Conservation (phyloP, 2,888 invertebrate genomes). For the Melipona beecheii region DNA sequence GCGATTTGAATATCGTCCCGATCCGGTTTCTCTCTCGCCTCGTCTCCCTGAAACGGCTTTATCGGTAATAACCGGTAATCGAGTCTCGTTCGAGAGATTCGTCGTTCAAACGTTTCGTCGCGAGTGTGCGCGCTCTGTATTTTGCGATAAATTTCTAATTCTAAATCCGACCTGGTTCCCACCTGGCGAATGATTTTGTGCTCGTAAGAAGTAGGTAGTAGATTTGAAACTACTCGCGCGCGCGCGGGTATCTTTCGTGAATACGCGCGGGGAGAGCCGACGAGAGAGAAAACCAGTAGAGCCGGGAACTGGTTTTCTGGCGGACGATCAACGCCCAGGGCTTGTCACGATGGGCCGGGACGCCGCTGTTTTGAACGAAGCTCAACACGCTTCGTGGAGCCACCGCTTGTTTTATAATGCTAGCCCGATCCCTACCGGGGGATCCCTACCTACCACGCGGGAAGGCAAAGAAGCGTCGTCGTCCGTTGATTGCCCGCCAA, state of each 20-base stretch:
- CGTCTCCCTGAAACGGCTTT: slow-evolving; percentile 50
- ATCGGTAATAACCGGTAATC: slow-evolving; percentile 73
- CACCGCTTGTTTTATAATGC: slow-evolving; percentile 55
- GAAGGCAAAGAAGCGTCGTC: slow-evolving; percentile 39
- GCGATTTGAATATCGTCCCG: slow-evolving; percentile 51
- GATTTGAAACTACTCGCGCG: neutral
- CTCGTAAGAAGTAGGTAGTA: too few species aligned
- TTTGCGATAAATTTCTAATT: neutral
- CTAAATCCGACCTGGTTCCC: neutral
- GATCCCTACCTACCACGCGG: slow-evolving; percentile 10
- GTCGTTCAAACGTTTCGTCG: neutral
- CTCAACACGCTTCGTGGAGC: slow-evolving; percentile 55
- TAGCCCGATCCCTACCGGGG: slow-evolving; percentile 42
- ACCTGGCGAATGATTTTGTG: too few species aligned
- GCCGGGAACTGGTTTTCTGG: slow-evolving; percentile 73
- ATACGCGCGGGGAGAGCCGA: slow-evolving; percentile 32
- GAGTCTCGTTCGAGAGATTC: slow-evolving; percentile 29
- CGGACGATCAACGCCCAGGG: slow-evolving; percentile 73
- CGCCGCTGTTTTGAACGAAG: slow-evolving; percentile 63
- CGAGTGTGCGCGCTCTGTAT: neutral
- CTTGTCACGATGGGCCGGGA: slow-evolving; percentile 72
- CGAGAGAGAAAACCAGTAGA: slow-evolving; percentile 52
- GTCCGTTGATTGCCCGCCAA: slow-evolving; percentile 31
- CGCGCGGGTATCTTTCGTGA: slow-evolving; percentile 26
- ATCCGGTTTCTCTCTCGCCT: neutral